Percentiles rank a stretch among this genome's conserved stretches.
phyloP scores from a whole-genome alignment of 2,113 vertebrate species.

The Onychostoma macrolepis region DNA sequence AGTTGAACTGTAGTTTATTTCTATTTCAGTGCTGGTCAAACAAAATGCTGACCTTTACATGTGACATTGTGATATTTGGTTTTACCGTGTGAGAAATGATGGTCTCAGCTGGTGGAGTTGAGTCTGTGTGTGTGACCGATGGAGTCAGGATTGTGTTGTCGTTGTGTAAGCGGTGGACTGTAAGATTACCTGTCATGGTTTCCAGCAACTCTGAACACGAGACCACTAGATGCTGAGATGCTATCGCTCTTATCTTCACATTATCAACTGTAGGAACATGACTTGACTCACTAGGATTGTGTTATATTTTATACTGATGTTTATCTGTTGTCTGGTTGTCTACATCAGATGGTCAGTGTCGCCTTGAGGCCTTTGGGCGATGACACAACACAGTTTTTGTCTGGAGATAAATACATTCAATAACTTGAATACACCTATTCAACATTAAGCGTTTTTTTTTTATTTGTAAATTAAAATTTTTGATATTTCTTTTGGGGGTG shows the following conservation, averaged over 20 bases:
- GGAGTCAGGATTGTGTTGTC: not conserved
- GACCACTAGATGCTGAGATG: not conserved
- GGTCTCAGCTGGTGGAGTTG: not conserved
- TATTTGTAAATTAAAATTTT: no score
- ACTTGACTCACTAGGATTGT: not conserved
- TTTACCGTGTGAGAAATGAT: not conserved
- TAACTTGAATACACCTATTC: no score
- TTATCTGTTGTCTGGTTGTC: not conserved
- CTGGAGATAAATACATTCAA: no score
- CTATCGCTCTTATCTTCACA: not conserved
- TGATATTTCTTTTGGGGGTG: no score
- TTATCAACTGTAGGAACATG: not conserved
- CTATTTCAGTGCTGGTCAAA: not conserved
- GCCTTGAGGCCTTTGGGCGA: not conserved
- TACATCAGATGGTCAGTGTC: not conserved
- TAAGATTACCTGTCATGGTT: not conserved
- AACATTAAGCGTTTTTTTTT: no score
- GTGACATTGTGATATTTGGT: not conserved
- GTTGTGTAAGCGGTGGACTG: not conserved
- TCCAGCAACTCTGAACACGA: not conserved
- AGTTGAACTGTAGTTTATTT: no score
- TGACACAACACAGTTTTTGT: no score
- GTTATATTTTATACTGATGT: not conserved
- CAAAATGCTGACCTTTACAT: not conserved
- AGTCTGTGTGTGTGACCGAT: not conserved